These are phyloP conservation scores for Grus americana DNA, from an alignment of 2,113 vertebrate genomes.

Conservation along the genomic window DNA sequence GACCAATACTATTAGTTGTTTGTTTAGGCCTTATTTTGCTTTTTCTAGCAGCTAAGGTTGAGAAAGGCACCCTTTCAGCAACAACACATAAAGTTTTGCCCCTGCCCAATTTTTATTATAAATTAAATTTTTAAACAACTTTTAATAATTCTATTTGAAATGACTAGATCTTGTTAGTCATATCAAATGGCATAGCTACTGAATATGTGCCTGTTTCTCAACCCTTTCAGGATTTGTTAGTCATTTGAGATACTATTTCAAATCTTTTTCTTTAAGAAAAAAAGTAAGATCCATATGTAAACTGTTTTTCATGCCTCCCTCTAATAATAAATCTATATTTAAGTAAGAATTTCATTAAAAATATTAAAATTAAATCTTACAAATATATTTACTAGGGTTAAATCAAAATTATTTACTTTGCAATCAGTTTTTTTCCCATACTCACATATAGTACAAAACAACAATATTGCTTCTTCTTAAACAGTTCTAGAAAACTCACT, in stretches of 20 bases:
- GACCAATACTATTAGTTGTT: not conserved
- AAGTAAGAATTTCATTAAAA: not conserved
- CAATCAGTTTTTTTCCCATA: not conserved
- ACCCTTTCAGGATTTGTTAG: not conserved
- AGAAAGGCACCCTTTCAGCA: not conserved
- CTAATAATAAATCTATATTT: not conserved
- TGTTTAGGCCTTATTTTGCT: not conserved
- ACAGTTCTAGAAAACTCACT: not conserved
- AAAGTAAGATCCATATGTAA: not conserved
- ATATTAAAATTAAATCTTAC: not conserved
- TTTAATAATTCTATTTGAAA: not conserved
- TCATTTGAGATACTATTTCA: not conserved
- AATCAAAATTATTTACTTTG: not conserved
- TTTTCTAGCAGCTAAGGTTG: not conserved
- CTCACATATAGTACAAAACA: not conserved
- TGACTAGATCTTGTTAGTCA: not conserved
- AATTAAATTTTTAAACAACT: not conserved
- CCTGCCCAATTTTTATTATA: not conserved
- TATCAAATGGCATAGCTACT: not conserved
- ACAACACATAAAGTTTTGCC: not conserved
- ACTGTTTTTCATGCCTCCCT: not conserved
- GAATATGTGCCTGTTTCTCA: not conserved
- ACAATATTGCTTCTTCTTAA: not conserved
- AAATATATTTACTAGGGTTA: not conserved
- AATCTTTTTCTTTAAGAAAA: not conserved